A percentile compares a stretch with the other conserved stretches of the same genome.
Conservation (phyloP, 2,888 invertebrate species). For the Empis livida region DNA sequence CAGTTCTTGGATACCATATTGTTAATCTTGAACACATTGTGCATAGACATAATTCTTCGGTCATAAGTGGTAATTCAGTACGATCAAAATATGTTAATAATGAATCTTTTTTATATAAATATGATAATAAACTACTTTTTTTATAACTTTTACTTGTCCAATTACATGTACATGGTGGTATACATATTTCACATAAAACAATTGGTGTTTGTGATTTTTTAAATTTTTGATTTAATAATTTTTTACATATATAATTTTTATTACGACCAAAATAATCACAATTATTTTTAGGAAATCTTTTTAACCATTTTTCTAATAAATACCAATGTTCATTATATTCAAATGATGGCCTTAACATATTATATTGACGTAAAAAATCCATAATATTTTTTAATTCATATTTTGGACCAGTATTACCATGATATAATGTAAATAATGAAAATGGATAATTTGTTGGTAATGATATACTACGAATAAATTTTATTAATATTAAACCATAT, state of each 20-base stretch:
- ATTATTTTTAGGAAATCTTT: constrained; percentile 11
- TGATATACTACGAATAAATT: constrained; percentile 31
- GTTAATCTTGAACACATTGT: too few species aligned
- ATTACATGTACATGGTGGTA: neutral
- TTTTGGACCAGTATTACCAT: constrained; percentile 38
- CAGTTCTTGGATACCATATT: too few species aligned
- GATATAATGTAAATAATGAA: constrained; percentile 41
- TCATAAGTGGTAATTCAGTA: too few species aligned
- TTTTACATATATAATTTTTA: neutral
- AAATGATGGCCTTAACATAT: constrained; percentile 37
- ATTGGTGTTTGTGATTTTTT: too few species aligned
- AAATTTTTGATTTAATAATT: too few species aligned
- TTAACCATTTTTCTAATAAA: constrained; percentile 22
- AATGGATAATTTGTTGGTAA: constrained; percentile 37
- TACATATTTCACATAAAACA: neutral
- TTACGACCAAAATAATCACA: neutral
- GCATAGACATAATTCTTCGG: too few species aligned
- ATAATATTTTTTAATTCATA: constrained; percentile 38
- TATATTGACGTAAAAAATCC: constrained; percentile 41
- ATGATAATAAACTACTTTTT: too few species aligned
- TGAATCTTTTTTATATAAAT: too few species aligned
- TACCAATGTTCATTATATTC: constrained; percentile 41
- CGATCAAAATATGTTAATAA: too few species aligned
- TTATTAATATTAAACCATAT: constrained; percentile 32
- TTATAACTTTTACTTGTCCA: neutral